These are phyloP conservation scores for Neodon shergylaensis DNA, from an alignment of 2,113 vertebrate species.

Conservation along the genomic window DNA sequence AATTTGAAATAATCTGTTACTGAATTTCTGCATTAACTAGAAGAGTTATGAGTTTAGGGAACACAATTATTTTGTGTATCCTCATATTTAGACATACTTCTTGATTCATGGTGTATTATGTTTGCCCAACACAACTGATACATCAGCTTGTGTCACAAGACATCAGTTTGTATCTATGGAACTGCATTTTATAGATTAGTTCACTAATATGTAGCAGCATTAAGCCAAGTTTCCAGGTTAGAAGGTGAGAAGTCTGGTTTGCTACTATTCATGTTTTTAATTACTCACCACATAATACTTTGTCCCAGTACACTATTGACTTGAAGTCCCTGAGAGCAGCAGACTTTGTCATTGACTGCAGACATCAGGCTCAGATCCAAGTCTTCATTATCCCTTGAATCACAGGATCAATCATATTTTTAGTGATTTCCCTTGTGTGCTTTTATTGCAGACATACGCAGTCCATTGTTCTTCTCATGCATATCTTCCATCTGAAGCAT, in stretches of 20 bases:
- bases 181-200: neutral
- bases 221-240: neutral
- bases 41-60: neutral
- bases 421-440: too few species aligned
- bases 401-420: too few species aligned
- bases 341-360: neutral
- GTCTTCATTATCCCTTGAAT: too few species aligned
- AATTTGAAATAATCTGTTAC: neutral
- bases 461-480: neutral
- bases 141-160: neutral
- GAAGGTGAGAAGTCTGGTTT: neutral
- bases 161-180: neutral
- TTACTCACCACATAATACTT: too few species aligned
- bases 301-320: too few species aligned
- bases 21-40: neutral
- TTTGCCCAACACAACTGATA: neutral
- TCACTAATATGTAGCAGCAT: neutral
- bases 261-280: too few species aligned
- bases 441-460: neutral
- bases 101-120: neutral
- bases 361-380: too few species aligned
- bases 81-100: neutral
- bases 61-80: neutral
- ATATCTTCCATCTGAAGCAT: conserved; percentile 2
- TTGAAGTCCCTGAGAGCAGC: too few species aligned